phyloP scores from a whole-genome alignment of 2,888 invertebrate species.

The Anaspis maculata region DNA sequence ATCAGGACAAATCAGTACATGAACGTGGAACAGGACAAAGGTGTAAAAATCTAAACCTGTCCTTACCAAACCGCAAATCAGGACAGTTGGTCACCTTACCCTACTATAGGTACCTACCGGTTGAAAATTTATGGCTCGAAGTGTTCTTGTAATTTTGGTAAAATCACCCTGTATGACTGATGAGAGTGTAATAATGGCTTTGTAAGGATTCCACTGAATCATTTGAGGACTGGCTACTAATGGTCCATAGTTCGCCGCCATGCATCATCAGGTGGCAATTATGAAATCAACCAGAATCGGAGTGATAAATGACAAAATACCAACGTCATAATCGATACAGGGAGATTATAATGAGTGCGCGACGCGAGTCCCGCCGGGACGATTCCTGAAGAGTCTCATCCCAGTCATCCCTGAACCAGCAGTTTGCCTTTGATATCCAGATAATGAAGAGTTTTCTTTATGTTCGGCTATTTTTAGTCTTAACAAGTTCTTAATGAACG shows the following conservation, averaged over 20 bases:
- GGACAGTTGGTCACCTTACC: no score
- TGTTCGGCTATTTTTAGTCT: conserved; percentile 18
- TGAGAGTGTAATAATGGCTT: no score
- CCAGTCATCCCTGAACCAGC: background rate
- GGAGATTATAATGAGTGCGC: conserved; percentile 6
- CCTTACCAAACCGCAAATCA: no score
- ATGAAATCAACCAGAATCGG: conserved; percentile 11
- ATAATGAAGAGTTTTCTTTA: conserved; percentile 16
- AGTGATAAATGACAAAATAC: conserved; percentile 12
- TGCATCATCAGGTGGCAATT: conserved; percentile 18
- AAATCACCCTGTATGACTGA: no score
- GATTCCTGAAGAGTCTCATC: background rate
- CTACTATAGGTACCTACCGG: no score
- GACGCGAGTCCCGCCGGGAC: background rate
- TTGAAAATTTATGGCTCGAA: no score
- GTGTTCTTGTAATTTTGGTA: no score
- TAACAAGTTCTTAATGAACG: conserved; percentile 20
- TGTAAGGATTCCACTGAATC: no score
- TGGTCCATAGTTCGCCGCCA: conserved; percentile 11
- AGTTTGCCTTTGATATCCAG: conserved; percentile 8
- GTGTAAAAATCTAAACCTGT: no score
- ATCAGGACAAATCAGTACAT: no score
- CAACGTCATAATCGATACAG: conserved; percentile 9
- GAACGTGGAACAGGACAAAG: no score
- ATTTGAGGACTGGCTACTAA: no score